Evolutionary conservation across 1,140 invertebrate genomes (phyloP).

Genomic region (Hesperophylax magnus): DNA sequence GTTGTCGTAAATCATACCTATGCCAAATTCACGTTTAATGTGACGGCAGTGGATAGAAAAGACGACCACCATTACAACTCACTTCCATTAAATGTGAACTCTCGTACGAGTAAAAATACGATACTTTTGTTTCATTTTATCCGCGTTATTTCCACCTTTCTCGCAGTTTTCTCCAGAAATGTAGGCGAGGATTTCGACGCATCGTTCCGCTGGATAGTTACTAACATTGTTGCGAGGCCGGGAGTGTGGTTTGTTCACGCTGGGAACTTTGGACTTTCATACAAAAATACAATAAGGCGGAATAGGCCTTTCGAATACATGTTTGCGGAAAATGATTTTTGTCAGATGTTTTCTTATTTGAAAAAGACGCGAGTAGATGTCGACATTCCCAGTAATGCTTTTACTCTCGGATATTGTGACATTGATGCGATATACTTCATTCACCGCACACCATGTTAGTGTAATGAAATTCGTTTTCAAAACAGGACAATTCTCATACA

Average conservation of each 20-base stretch:
- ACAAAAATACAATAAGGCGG: conserved; percentile 29
- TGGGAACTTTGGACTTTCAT: conserved; percentile 30
- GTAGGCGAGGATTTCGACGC: conserved; percentile 39
- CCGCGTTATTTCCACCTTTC: conserved; percentile 31
- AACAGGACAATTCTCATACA: too few species aligned
- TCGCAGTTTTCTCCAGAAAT: conserved; percentile 43
- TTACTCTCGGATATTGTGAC: neutral
- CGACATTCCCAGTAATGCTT: conserved; percentile 7
- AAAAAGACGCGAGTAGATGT: neutral
- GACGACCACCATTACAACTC: neutral
- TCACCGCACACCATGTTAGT: too few species aligned
- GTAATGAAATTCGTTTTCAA: too few species aligned
- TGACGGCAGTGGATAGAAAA: conserved; percentile 31
- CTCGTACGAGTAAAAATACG: conserved; percentile 37
- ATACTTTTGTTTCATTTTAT: conserved; percentile 52
- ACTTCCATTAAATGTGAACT: conserved; percentile 20
- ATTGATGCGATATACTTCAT: conserved; percentile 1
- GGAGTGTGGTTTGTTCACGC: neutral
- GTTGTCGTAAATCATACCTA: conserved; percentile 50
- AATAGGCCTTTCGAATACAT: conserved; percentile 27
- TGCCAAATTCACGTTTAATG: conserved; percentile 45
- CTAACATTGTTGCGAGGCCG: conserved; percentile 11
- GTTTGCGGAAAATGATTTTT: conserved; percentile 25
- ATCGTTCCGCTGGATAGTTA: neutral
- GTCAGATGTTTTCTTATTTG: conserved; percentile 16